phyloP scores from a whole-genome alignment of 2,113 vertebrate genomes.

The Chlorocebus sabaeus region DNA sequence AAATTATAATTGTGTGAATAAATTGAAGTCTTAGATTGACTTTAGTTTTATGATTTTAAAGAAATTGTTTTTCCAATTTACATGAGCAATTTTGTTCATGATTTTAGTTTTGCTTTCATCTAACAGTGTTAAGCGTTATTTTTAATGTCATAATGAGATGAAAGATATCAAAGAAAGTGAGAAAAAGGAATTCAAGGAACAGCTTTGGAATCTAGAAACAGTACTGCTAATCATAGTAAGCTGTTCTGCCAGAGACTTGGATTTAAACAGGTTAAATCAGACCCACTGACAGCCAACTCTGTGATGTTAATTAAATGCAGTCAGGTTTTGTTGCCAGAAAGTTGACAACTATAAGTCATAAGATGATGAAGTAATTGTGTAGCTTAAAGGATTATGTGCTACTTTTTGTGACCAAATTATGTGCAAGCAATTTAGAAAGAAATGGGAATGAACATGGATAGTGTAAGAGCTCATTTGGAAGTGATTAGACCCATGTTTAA shows the following conservation, averaged over 20 bases:
- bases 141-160: background rate
- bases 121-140: background rate
- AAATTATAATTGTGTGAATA: constrained; percentile 31
- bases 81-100: background rate
- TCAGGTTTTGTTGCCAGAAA: background rate
- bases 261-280: background rate
- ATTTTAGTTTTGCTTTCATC: background rate
- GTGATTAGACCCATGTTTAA: background rate
- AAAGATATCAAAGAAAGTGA: background rate
- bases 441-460: background rate
- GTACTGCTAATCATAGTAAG: background rate
- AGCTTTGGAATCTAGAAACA: background rate
- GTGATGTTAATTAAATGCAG: background rate
- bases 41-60: constrained; percentile 52
- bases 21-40: constrained; percentile 7
- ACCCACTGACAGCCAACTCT: background rate
- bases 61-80: constrained; percentile 20
- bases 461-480: background rate
- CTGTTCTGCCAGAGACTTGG: background rate
- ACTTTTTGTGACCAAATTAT: background rate
- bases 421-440: background rate
- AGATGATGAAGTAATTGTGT: background rate
- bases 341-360: background rate
- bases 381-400: background rate
- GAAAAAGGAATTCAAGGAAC: background rate